A percentile compares a stretch with the other conserved stretches of the same genome.
phyloP scores from a whole-genome alignment of 2,888 invertebrate species.

The Barypeithes pellucidus region DNA sequence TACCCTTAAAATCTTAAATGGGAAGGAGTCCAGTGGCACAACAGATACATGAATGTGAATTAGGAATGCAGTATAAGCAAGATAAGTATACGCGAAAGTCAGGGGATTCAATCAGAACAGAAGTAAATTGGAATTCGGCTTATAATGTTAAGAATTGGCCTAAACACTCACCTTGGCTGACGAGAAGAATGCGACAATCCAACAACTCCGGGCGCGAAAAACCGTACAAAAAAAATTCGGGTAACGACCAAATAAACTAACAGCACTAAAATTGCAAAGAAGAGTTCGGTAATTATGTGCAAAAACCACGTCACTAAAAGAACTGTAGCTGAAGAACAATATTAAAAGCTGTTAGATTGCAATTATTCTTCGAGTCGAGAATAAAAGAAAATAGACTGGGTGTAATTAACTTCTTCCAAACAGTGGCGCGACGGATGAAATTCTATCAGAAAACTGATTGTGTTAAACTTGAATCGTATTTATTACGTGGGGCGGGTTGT shows the following conservation, averaged over 20 bases:
- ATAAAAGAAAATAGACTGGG: conserved; percentile 41
- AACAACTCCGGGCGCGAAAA: conserved; percentile 18
- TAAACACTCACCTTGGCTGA: neutral
- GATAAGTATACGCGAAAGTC: conserved; percentile 24
- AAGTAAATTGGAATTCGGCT: neutral
- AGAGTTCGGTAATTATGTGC: conserved; percentile 32
- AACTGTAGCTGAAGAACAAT: conserved; percentile 48
- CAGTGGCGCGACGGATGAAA: conserved; percentile 29
- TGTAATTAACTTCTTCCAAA: conserved; percentile 38
- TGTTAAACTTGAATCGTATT: too few species aligned
- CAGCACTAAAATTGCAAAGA: conserved; percentile 25
- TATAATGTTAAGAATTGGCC: neutral
- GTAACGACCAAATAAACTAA: conserved; percentile 25
- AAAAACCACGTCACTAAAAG: conserved; percentile 49
- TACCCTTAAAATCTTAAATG: too few species aligned
- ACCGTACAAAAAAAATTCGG: conserved; percentile 7
- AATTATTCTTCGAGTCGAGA: conserved; percentile 43
- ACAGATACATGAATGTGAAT: conserved; percentile 44
- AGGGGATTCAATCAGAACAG: conserved; percentile 43
- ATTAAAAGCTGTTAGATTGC: conserved; percentile 49
- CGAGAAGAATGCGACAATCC: conserved; percentile 1
- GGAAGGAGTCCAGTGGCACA: neutral
- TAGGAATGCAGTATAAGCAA: conserved; percentile 44
- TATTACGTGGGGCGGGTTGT: too few species aligned
- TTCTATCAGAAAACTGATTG: neutral